These are phyloP conservation scores for Aspidiotus destructor DNA, from an alignment of 2,888 invertebrate genomes.

Conservation along the genomic window DNA sequence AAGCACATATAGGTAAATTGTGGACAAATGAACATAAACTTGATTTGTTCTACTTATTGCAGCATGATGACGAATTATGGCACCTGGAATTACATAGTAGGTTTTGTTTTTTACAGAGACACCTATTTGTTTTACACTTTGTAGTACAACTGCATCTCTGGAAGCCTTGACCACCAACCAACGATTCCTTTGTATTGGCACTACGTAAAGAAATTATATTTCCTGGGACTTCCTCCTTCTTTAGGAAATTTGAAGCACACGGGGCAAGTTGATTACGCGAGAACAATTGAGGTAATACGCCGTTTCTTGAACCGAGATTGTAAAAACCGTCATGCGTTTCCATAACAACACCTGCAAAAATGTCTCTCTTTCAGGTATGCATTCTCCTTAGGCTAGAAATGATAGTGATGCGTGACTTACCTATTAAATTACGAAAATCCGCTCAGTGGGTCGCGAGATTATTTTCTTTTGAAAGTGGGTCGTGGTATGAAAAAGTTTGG, in stretches of 20 bases:
- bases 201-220: neutral
- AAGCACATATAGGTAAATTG: no score
- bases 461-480: no score
- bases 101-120: neutral
- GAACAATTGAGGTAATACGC: neutral
- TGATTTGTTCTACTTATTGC: neutral
- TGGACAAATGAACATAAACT: no score
- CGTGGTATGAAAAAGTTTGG: no score
- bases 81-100: neutral
- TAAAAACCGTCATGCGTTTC: neutral
- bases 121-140: neutral
- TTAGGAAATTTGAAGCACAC: neutral
- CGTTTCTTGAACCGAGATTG: neutral
- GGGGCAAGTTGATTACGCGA: neutral
- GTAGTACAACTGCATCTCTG: neutral
- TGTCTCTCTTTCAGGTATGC: no score
- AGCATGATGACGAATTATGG: neutral
- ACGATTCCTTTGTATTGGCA: neutral
- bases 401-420: no score
- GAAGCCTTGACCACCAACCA: neutral
- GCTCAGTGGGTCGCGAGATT: no score
- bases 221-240: neutral
- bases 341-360: constrained; percentile 2
- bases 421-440: no score
- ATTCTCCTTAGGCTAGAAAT: no score